Evolutionary conservation across 2,797 vertebrate genomes (phyloP).

Genomic region (Sebastes kiyomatsui): DNA sequence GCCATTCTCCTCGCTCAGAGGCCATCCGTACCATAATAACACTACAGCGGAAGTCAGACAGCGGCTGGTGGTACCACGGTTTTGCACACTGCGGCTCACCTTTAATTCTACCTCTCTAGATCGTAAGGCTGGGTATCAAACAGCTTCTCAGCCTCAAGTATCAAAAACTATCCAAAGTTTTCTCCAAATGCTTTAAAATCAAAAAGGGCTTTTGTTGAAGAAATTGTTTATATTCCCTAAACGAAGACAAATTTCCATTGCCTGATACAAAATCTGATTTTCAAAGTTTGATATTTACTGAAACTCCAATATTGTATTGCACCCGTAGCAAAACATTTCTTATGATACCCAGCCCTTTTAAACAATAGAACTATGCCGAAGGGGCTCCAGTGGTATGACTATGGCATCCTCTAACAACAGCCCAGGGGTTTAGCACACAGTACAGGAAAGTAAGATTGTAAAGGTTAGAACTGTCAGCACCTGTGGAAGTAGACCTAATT

Average conservation of each 20-base stretch:
- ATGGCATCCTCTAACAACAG: not conserved
- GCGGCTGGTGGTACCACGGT: no score
- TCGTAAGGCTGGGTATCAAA: accelerated
- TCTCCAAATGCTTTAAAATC: not conserved
- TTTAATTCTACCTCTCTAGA: not conserved
- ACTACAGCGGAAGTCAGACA: no score
- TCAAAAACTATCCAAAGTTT: not conserved
- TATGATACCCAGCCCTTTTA: not conserved
- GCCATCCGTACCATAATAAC: no score
- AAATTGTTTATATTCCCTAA: not conserved
- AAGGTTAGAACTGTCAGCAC: not conserved
- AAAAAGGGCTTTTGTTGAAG: not conserved
- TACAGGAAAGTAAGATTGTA: not conserved
- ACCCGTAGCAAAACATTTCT: not conserved
- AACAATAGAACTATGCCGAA: not conserved
- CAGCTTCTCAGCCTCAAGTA: not conserved
- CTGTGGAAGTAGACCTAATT: not conserved
- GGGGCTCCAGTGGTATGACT: not conserved
- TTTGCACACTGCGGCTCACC: no score
- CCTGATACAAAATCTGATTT: not conserved
- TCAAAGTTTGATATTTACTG: not conserved
- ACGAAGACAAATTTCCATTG: not conserved
- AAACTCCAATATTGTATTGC: not conserved
- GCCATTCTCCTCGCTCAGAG: no score
- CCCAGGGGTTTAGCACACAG: not conserved